Percentiles rank a stretch among this genome's conserved stretches.
Evolutionary conservation across 2,888 invertebrate species (phyloP).

Genomic region (Rhodophaea formosa): DNA sequence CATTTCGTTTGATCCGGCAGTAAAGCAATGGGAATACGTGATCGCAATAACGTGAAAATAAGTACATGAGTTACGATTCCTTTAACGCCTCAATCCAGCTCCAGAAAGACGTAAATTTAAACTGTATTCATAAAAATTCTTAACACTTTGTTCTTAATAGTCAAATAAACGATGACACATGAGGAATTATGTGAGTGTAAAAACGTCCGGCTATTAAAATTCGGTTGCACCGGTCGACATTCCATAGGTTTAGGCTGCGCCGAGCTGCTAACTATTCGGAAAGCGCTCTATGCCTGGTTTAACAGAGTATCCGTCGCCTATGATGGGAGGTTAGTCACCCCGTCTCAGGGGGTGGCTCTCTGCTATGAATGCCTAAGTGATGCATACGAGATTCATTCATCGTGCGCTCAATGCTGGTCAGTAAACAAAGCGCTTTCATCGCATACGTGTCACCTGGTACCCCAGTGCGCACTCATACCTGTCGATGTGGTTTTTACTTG

Average conservation of each 20-base stretch:
- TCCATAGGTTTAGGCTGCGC: slow-evolving; percentile 7
- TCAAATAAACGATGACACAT: background rate
- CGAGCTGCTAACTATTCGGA: slow-evolving; percentile 15
- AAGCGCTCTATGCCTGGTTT: slow-evolving; percentile 27
- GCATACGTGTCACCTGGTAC: slow-evolving; percentile 67
- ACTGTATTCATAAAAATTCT: background rate
- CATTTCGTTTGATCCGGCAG: background rate
- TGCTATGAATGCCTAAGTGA: slow-evolving; percentile 68
- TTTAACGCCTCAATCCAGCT: background rate
- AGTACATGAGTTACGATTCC: background rate
- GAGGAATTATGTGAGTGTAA: background rate
- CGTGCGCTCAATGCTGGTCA: slow-evolving; percentile 57
- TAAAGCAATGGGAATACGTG: background rate
- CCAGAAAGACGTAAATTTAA: background rate
- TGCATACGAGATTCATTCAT: slow-evolving; percentile 59
- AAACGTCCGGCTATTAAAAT: background rate
- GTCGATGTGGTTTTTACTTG: background rate
- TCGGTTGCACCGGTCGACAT: slow-evolving; percentile 1
- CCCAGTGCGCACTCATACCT: slow-evolving; percentile 46
- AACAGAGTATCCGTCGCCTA: slow-evolving; percentile 36
- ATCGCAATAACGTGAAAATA: background rate
- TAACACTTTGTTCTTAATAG: background rate
- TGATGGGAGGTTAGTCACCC: slow-evolving; percentile 67
- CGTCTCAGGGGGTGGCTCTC: slow-evolving; percentile 47
- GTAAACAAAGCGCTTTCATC: slow-evolving; percentile 62